These are phyloP conservation scores for Drosophila busckii DNA, from an alignment of 1,140 invertebrate genomes.

Conservation along the genomic window DNA sequence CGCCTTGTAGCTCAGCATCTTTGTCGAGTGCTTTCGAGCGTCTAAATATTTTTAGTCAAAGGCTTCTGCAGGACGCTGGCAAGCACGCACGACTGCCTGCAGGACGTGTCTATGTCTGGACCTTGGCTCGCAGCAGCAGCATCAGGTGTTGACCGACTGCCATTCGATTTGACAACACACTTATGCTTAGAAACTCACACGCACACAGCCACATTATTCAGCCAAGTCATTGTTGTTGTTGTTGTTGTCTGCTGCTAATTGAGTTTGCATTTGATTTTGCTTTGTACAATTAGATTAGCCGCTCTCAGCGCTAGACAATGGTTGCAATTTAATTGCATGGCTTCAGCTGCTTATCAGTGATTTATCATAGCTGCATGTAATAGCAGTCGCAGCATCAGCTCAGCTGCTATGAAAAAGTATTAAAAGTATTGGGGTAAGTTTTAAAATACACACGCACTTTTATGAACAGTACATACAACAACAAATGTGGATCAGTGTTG, in stretches of 20 bases:
- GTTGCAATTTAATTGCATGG: too few relatives aligned
- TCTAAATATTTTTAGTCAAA: constrained; percentile 49
- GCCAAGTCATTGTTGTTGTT: not conserved
- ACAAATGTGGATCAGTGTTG: too few relatives aligned
- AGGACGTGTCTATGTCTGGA: not conserved
- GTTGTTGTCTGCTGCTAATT: constrained; percentile 32
- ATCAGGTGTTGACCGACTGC: constrained; percentile 34
- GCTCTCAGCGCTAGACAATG: too few relatives aligned
- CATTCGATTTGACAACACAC: constrained; percentile 21
- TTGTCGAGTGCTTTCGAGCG: constrained; percentile 30
- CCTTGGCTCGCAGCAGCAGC: not conserved
- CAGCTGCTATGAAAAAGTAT: too few relatives aligned
- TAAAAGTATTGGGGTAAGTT: too few relatives aligned
- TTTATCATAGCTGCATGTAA: too few relatives aligned
- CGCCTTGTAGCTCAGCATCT: constrained; percentile 15
- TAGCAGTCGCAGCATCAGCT: too few relatives aligned
- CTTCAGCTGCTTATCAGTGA: too few relatives aligned
- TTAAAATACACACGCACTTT: too few relatives aligned
- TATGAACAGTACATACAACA: too few relatives aligned
- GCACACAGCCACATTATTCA: too few relatives aligned
- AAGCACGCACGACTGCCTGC: constrained; percentile 32
- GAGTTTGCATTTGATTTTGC: constrained; percentile 50
- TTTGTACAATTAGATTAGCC: constrained; percentile 52
- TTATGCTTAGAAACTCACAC: too few relatives aligned
- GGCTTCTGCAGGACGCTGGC: constrained; percentile 8